Percentiles rank a stretch among this genome's conserved stretches.
Evolutionary conservation across 1,140 invertebrate species (phyloP).

Genomic region (Lasaia peninsularis): DNA sequence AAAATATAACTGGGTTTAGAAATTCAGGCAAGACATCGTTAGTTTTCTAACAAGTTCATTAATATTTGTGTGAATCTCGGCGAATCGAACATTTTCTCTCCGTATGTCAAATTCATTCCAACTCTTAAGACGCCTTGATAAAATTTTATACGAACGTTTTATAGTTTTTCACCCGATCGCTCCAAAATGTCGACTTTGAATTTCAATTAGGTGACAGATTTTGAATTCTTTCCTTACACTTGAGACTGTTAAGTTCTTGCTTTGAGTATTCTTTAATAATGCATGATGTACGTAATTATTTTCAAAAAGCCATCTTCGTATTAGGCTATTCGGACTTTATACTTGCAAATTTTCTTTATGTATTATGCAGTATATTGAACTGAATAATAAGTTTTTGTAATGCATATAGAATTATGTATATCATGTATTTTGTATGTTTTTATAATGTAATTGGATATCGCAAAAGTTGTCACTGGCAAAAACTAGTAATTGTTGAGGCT

Average conservation of each 20-base stretch:
- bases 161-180: conserved; percentile 47
- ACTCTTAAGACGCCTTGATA: conserved; percentile 56
- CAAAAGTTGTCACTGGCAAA: conserved; percentile 17
- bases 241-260: conserved; percentile 53
- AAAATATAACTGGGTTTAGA: conserved; percentile 7
- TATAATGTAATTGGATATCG: conserved; percentile 2
- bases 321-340: conserved; percentile 36
- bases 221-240: conserved; percentile 75
- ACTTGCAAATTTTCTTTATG: conserved; percentile 34
- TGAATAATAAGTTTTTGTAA: conserved; percentile 29
- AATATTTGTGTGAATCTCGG: conserved; percentile 13
- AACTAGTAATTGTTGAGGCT: conserved; percentile 40
- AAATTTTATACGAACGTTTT: conserved; percentile 48
- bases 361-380: conserved; percentile 44
- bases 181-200: conserved; percentile 44
- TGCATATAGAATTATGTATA: conserved; percentile 20
- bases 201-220: conserved; percentile 71
- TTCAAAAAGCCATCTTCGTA: conserved; percentile 45
- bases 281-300: conserved; percentile 63
- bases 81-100: background rate
- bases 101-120: conserved; percentile 26
- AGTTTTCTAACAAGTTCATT: conserved; percentile 7
- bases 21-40: conserved; percentile 6
- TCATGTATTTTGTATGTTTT: conserved; percentile 27
- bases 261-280: conserved; percentile 62